These are phyloP conservation scores for Corbicula japonica DNA, from an alignment of 2,888 invertebrate species.

Conservation along the genomic window DNA sequence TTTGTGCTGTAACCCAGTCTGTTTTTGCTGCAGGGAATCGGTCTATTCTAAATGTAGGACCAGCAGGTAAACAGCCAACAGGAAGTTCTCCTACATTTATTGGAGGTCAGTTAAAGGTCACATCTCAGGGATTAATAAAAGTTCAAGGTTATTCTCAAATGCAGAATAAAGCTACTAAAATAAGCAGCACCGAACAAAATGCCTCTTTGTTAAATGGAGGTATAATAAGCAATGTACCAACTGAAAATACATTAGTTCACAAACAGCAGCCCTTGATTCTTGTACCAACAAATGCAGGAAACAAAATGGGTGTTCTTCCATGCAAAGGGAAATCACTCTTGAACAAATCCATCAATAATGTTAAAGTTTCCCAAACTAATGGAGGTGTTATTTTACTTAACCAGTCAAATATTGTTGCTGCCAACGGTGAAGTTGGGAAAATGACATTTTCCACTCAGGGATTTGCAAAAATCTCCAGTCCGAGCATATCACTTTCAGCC, in stretches of 20 bases:
- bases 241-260: conserved; percentile 4
- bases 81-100: conserved; percentile 25
- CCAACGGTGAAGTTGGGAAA: conserved; percentile 12
- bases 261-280: conserved; percentile 57
- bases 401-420: conserved; percentile 35
- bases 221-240: background rate
- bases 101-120: conserved; percentile 71
- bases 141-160: conserved; percentile 55
- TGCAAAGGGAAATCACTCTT: conserved; percentile 58
- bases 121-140: conserved; percentile 71
- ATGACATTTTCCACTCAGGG: no score
- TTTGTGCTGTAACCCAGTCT: conserved; percentile 33
- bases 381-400: conserved; percentile 50
- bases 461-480: no score
- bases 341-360: conserved; percentile 31
- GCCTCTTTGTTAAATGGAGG: background rate
- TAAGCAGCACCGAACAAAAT: conserved; percentile 20
- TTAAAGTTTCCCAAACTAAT: conserved; percentile 38
- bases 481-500: no score
- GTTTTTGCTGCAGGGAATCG: no score
- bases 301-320: conserved; percentile 43
- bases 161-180: conserved; percentile 1
- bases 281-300: conserved; percentile 53
- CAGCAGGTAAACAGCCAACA: no score
- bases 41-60: no score